Percentiles rank a stretch among this genome's conserved stretches.
These are phyloP conservation scores for Drosophila ambigua DNA, from an alignment of 1,140 invertebrate species.

Conservation along the genomic window DNA sequence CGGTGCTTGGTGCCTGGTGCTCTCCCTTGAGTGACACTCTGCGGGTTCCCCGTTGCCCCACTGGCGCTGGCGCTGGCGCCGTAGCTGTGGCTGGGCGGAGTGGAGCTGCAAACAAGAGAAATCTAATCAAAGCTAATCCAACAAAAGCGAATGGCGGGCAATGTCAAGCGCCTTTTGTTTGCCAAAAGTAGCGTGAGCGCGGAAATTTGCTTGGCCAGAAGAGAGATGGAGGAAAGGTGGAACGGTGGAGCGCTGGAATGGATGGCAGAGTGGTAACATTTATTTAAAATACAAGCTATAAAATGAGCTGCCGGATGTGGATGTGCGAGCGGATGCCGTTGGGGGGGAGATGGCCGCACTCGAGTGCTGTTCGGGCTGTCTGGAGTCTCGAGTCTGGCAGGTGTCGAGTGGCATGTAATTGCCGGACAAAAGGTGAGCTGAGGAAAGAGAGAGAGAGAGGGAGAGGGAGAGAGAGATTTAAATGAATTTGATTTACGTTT, in stretches of 20 bases:
- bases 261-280: slow-evolving; percentile 44
- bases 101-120: slow-evolving; percentile 60
- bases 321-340: slow-evolving; percentile 18
- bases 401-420: slow-evolving; percentile 77
- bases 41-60: neutral
- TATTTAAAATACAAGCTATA: slow-evolving; percentile 82
- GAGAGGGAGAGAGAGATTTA: slow-evolving; percentile 52
- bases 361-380: too few species aligned
- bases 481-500: slow-evolving; percentile 83
- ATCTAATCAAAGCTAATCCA: slow-evolving; percentile 83
- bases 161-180: slow-evolving; percentile 77
- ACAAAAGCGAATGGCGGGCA: slow-evolving; percentile 76
- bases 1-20: too few species aligned
- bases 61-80: slow-evolving; percentile 10
- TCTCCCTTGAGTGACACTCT: slow-evolving; percentile 61
- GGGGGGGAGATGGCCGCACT: slow-evolving; percentile 18
- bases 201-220: slow-evolving; percentile 69
- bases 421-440: slow-evolving; percentile 52
- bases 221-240: slow-evolving; percentile 20
- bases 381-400: slow-evolving; percentile 26
- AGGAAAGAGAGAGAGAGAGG: slow-evolving; percentile 25
- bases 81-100: slow-evolving; percentile 33
- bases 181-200: slow-evolving; percentile 73
- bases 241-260: neutral
- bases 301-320: slow-evolving; percentile 70